Evolutionary conservation across 2,797 vertebrate genomes (phyloP), one percentile per base, ranked within the genome.

Genomic region (Artibeus jamaicensis): DNA sequence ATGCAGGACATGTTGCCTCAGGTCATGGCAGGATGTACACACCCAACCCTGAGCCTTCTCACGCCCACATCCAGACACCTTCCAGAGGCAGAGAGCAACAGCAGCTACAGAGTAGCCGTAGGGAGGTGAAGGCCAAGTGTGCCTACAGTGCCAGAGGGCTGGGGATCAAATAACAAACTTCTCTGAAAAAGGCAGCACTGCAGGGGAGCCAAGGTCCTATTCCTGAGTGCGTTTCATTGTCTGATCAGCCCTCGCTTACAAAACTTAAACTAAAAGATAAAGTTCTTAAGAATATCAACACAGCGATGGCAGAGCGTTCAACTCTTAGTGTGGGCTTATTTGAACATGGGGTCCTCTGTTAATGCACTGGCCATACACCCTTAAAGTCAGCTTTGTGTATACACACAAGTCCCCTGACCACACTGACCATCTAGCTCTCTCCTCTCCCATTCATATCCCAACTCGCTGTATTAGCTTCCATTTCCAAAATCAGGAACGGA

Each of bases 201-300:
- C 46, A n/a, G 57, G 57, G 68, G 9, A 57, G 85, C 15, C 37
- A 62, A 44, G 2, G 6, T 6, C 29, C 68, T 3, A n/a, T 29
- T 9, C 9, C 16, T 37, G 22, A 59, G 34, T 6, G 24, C 48
- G 6, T 29, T 67, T 65, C 37, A 7, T 15, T 53, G 4, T 59
- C 65, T 81, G 24, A 77, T 67, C 9, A 87, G 22, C 48, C 8
- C 1, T 79, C 70, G 74, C 1, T 62, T 55, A 48, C 5, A 71
- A 83, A 96, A 68, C 24, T 37, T 59, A 59, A 24, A 55, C 22
- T 32, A 67, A 57, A 94, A 85, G n/a, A 81, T 8, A n/a, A 29
- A 86, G 26, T 37, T 76, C 1, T 32, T 39, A 77, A 65, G 62
- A 92, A 77, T 87, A 59, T 78, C 42, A 82, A 50, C 42, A 65